Percentiles rank a stretch among this genome's conserved stretches.
Evolutionary conservation across 1,140 invertebrate species (phyloP).

Genomic region (Akabosia matsudoensis): DNA sequence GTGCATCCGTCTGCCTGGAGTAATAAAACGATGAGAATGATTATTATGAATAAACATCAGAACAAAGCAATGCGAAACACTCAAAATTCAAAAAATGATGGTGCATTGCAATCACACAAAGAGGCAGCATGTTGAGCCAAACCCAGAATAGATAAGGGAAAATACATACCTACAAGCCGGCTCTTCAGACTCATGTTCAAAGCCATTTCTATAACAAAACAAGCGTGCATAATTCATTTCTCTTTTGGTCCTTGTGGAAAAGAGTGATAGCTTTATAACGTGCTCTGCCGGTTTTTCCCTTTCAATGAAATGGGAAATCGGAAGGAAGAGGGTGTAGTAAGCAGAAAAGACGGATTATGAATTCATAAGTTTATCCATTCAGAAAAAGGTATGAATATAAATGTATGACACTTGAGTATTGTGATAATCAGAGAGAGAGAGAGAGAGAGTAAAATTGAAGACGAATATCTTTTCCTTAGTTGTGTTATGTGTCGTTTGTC

Average conservation of each 20-base stretch:
- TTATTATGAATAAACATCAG: background rate
- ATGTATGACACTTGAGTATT: conserved; percentile 19
- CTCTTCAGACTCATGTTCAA: too few relatives aligned
- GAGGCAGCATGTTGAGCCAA: too few relatives aligned
- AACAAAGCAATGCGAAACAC: background rate
- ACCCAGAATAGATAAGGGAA: too few relatives aligned
- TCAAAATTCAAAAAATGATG: background rate
- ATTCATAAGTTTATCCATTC: conserved; percentile 24
- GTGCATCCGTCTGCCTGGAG: background rate
- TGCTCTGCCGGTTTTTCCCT: conserved; percentile 10
- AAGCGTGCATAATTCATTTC: conserved; percentile 23
- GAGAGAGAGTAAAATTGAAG: background rate
- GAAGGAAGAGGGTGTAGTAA: conserved; percentile 8
- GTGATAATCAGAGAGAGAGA: conserved; percentile 6
- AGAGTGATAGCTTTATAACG: conserved; percentile 23
- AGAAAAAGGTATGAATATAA: conserved; percentile 25
- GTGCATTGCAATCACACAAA: background rate
- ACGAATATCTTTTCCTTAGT: background rate
- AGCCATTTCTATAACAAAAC: background rate
- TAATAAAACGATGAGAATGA: conserved; percentile 4
- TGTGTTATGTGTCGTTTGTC: background rate
- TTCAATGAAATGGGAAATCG: background rate
- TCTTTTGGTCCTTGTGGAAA: conserved; percentile 22
- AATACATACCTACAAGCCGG: too few relatives aligned
- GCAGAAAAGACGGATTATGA: conserved; percentile 21